A percentile compares a stretch with the other conserved stretches of the same genome.
phyloP scores from a whole-genome alignment of 1,140 invertebrate species.

The Conus ventricosus region DNA sequence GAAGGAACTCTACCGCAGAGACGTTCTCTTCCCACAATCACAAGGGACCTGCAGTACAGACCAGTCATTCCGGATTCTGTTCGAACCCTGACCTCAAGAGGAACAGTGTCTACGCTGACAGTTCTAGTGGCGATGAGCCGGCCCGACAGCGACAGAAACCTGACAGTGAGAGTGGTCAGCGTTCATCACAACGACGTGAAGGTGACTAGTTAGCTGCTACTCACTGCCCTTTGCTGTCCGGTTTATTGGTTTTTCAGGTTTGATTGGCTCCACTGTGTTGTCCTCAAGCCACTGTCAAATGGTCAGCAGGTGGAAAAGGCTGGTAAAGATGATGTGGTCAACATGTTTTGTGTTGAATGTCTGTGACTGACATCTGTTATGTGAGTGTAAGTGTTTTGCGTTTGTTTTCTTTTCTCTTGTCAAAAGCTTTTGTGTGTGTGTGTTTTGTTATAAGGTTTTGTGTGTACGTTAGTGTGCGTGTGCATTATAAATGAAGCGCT shows the following conservation, averaged over 20 bases:
- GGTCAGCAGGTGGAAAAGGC: background rate
- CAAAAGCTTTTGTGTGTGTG: too few relatives aligned
- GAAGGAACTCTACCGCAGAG: conserved; percentile 34
- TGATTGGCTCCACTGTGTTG: too few relatives aligned
- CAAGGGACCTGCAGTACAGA: conserved; percentile 15
- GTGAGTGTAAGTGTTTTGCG: background rate
- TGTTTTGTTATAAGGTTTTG: too few relatives aligned
- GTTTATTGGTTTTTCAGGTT: background rate
- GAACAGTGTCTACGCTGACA: conserved; percentile 32
- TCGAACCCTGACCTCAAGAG: conserved; percentile 30
- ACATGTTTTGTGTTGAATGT: background rate
- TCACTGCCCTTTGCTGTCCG: too few relatives aligned
- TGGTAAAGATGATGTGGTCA: background rate
- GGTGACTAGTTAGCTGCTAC: conserved; percentile 27
- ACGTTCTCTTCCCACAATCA: conserved; percentile 26
- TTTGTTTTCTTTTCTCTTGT: too few relatives aligned
- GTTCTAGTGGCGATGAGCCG: conserved; percentile 26
- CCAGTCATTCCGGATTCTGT: background rate
- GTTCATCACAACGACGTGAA: conserved; percentile 35
- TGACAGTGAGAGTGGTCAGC: conserved; percentile 40
- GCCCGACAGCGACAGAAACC: conserved; percentile 21
- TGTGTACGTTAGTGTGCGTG: too few relatives aligned
- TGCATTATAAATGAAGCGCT: too few relatives aligned
- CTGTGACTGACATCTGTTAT: background rate
- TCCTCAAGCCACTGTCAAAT: too few relatives aligned